These are phyloP conservation scores for Acleris emargana DNA, from an alignment of 2,888 invertebrate genomes.

Conservation along the genomic window DNA sequence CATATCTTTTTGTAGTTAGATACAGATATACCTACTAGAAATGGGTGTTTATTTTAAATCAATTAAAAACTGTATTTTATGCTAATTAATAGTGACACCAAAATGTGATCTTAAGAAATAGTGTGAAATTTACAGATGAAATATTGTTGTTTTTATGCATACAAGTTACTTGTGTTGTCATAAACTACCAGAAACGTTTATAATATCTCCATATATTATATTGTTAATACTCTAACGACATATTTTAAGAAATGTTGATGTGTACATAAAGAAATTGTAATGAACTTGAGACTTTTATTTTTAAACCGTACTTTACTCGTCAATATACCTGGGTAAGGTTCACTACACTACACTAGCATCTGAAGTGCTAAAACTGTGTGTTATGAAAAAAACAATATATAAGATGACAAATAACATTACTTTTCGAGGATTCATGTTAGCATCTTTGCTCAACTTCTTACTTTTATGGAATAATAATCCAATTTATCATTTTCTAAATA, in stretches of 20 bases:
- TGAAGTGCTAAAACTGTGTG: too few species aligned
- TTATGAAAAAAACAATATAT: too few species aligned
- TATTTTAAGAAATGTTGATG: constrained; percentile 69
- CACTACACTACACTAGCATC: too few species aligned
- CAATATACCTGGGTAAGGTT: background rate
- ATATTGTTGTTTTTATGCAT: constrained; percentile 40
- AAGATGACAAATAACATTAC: too few species aligned
- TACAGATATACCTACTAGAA: constrained; percentile 12
- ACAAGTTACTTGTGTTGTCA: constrained; percentile 38
- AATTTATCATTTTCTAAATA: too few species aligned
- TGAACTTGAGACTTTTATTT: constrained; percentile 48
- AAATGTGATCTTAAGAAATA: constrained; percentile 26
- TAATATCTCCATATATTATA: constrained; percentile 38
- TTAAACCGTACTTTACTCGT: background rate
- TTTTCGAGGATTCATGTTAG: too few species aligned
- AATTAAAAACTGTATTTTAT: background rate
- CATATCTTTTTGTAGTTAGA: constrained; percentile 15
- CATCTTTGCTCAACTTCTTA: too few species aligned
- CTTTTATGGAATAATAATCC: too few species aligned
- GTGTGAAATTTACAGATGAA: constrained; percentile 26
- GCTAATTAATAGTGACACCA: constrained; percentile 19
- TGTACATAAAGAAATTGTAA: constrained; percentile 69
- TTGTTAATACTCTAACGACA: constrained; percentile 51
- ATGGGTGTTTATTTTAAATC: background rate
- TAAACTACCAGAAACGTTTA: constrained; percentile 35